A percentile compares a stretch with the other conserved stretches of the same genome.
Conservation (phyloP, 2,888 invertebrate genomes). For the Automeris io region DNA sequence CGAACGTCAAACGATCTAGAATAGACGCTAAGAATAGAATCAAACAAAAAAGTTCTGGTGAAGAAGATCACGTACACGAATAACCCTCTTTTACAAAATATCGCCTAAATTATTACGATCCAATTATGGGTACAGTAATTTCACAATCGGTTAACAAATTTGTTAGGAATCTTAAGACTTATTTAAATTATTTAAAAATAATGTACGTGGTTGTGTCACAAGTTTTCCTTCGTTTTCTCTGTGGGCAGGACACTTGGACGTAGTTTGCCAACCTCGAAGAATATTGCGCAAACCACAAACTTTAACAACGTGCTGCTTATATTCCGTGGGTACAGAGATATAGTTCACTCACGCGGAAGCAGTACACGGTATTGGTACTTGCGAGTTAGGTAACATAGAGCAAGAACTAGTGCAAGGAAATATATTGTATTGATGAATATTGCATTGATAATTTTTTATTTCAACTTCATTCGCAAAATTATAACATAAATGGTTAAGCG, state of each 20-base stretch:
- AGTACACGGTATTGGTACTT: slow-evolving; percentile 15
- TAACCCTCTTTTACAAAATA: no score
- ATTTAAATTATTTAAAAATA: no score
- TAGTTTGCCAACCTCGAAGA: slow-evolving; percentile 11
- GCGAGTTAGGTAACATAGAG: slow-evolving; percentile 33
- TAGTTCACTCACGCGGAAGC: slow-evolving; percentile 32
- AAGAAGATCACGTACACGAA: no score
- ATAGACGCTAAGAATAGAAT: no score
- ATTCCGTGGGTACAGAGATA: slow-evolving; percentile 33
- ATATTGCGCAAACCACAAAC: slow-evolving; percentile 25
- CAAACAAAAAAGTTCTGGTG: no score
- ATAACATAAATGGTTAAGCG: no score
- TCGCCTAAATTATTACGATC: no score
- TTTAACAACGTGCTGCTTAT: slow-evolving; percentile 25
- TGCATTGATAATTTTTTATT: background rate
- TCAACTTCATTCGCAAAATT: background rate
- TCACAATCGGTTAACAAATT: no score
- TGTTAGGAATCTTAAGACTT: no score
- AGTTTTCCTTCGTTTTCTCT: background rate
- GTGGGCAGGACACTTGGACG: background rate
- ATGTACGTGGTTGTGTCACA: no score
- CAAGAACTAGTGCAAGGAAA: slow-evolving; percentile 28
- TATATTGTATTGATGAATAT: slow-evolving; percentile 14
- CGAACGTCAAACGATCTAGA: no score
- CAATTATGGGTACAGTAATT: no score